phyloP scores from a whole-genome alignment of 2,113 vertebrate genomes.

The Erinaceus europaeus region DNA sequence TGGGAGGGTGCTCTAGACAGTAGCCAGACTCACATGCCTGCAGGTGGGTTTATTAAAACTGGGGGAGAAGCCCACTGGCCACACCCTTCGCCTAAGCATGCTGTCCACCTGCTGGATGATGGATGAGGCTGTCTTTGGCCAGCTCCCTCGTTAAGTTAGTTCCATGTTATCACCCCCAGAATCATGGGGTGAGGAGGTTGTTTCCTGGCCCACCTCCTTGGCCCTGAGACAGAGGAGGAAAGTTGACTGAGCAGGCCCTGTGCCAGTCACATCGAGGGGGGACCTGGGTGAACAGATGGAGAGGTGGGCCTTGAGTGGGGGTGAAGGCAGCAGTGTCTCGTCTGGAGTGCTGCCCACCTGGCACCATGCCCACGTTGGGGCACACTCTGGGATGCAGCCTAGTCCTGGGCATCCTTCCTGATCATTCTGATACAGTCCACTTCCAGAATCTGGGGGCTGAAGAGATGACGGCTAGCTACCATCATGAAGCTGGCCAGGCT shows the following conservation, averaged over 20 bases:
- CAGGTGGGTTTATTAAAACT: background rate
- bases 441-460: constrained; percentile 33
- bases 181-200: background rate
- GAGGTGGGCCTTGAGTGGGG: background rate
- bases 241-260: background rate
- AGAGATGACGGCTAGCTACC: background rate
- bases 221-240: background rate
- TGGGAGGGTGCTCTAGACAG: background rate
- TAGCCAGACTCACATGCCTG: background rate
- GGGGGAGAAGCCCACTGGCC: background rate
- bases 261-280: background rate
- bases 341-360: background rate
- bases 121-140: too few species aligned
- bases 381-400: background rate
- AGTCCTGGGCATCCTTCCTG: background rate
- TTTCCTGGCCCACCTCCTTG: constrained; percentile 10
- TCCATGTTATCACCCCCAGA: background rate
- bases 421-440: constrained; percentile 21
- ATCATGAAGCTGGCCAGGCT: background rate
- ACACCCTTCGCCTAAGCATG: background rate
- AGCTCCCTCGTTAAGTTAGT: background rate
- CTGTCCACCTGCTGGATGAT: too few species aligned
- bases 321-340: background rate
- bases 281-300: constrained; percentile 25
- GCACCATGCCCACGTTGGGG: background rate